Conservation (phyloP, 2,888 invertebrate species). For the Apoda limacodes region DNA sequence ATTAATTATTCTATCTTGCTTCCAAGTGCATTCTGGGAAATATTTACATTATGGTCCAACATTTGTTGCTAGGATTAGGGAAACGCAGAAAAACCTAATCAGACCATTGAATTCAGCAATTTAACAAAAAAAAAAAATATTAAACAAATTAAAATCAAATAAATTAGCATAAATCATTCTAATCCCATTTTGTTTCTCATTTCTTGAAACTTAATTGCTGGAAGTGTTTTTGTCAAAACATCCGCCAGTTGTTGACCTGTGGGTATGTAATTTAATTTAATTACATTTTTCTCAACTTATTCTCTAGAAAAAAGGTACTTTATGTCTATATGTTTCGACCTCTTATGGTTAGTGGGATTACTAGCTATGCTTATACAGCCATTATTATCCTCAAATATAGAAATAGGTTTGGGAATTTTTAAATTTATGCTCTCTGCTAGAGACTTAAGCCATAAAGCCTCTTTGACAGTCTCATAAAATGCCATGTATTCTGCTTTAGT, state of each 20-base stretch:
- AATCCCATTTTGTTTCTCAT: constrained; percentile 5
- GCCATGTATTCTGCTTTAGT: too few relatives aligned
- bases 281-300: constrained; percentile 16
- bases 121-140: background rate
- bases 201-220: constrained; percentile 4
- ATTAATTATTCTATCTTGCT: too few relatives aligned
- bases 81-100: constrained; percentile 11
- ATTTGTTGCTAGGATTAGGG: too few relatives aligned
- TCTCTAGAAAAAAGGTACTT: constrained; percentile 20
- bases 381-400: too few relatives aligned
- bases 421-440: too few relatives aligned
- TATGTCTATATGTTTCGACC: constrained; percentile 29
- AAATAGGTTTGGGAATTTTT: too few relatives aligned
- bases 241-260: constrained; percentile 19
- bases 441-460: too few relatives aligned
- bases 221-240: constrained; percentile 8
- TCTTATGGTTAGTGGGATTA: constrained; percentile 21
- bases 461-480: too few relatives aligned
- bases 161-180: background rate
- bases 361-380: too few relatives aligned
- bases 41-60: too few relatives aligned
- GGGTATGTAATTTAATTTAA: constrained; percentile 17
- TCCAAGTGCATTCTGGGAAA: too few relatives aligned
- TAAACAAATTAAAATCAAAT: background rate
- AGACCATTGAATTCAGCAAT: too few relatives aligned